phyloP scores from a whole-genome alignment of 1,140 invertebrate species.

The Thaumetopoea pityocampa region DNA sequence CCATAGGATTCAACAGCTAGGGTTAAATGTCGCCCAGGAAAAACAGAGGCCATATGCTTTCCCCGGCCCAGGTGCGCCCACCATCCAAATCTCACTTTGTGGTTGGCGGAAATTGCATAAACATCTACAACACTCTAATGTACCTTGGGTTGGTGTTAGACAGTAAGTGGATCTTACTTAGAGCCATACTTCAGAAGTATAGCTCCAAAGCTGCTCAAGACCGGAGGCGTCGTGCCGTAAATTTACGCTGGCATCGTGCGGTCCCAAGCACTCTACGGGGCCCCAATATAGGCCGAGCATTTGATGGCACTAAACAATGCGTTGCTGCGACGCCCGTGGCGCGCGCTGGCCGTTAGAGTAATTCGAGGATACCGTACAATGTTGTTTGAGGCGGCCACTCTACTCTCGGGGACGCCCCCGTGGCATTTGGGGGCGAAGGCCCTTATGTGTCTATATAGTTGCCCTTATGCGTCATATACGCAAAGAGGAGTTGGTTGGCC shows the following conservation, averaged over 20 bases:
- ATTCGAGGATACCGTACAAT: too few relatives aligned
- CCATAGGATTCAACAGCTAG: neutral
- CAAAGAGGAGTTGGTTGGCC: too few relatives aligned
- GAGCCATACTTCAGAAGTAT: conserved; percentile 3
- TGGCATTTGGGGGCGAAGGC: too few relatives aligned
- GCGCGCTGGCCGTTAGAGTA: too few relatives aligned
- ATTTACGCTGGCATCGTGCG: neutral
- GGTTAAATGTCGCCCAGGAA: conserved; percentile 4
- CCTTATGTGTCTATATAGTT: too few relatives aligned
- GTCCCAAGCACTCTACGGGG: conserved; percentile 8
- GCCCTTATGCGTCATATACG: too few relatives aligned
- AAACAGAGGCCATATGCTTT: conserved; percentile 4
- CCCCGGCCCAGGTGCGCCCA: neutral
- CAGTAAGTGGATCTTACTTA: conserved; percentile 1
- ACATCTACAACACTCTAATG: neutral
- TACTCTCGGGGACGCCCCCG: too few relatives aligned
- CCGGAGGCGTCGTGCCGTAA: neutral
- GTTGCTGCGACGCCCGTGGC: too few relatives aligned
- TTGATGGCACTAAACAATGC: neutral
- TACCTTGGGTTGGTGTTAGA: conserved; percentile 1
- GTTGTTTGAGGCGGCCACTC: too few relatives aligned
- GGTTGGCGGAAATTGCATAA: neutral
- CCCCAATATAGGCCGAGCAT: conserved; percentile 1
- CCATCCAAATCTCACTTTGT: neutral
- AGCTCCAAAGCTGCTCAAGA: too few relatives aligned